Evolutionary conservation across 1,140 invertebrate genomes (phyloP), one percentile per base, ranked within the genome.

Genomic region (Drosophila nebulosa): DNA sequence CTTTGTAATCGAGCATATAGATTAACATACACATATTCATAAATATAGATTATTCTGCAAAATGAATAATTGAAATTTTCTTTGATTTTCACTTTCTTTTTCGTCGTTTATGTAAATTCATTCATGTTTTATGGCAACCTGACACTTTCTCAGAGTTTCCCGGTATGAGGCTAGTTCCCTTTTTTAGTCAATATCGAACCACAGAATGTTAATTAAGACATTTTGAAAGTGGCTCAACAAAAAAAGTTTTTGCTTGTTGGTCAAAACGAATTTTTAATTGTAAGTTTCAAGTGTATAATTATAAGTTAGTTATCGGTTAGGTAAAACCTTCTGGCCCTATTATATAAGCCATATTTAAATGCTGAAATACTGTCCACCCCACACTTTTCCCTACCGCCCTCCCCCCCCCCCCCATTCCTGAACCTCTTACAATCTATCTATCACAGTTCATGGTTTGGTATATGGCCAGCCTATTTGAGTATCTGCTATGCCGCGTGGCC

Each of bases 261-360:
- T 74, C 52, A 67, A 84, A 88, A 88, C 64, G 78, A 86, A 83
- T 83, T 88, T 88, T 77, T 88, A 88, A 88, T 88, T 89, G 83
- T 52, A 70, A 76, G 72, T 74, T 83, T 62, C 53, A 35, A 62
- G 60, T 65, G 50, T 89, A 76, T 88, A 88, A 88, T 86, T 86
- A 89, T 79, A 83, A 65, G 68, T 88, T 84, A 79, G 78, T 68
- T 83, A 78, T 81, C 61, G 75, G 83, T 88, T 88, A 88, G 81
- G 64, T 68, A 66, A 66, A 77, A 70, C 64, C 78, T 46, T 70
- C 52, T 57, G 63, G 61, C 57, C 52, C 64, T 63, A 12, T 86
- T 86, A 86, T 72, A 66, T 88, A 86, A 88, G 79, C 53, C 69
- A 83, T 77, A 88, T 88, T 83, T 83, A 88, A 88, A 79, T 69